A percentile compares a stretch with the other conserved stretches of the same genome.
Conservation (phyloP, 2,113 vertebrate species). For the Heteronetta atricapilla region DNA sequence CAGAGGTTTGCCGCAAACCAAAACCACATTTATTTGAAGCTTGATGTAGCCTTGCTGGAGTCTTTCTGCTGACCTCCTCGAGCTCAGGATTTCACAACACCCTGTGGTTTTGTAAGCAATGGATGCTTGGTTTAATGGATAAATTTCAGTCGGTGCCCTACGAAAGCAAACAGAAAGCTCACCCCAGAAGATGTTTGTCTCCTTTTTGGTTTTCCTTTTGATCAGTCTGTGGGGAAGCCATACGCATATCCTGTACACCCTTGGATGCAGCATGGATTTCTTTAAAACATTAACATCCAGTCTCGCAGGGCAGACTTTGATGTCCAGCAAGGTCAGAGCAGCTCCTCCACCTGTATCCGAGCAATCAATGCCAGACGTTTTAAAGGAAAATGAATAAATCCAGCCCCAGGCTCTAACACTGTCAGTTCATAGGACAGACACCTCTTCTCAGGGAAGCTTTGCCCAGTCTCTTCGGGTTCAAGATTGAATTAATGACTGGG, state of each 20-base stretch:
- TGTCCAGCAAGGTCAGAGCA: not conserved
- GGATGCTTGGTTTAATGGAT: not conserved
- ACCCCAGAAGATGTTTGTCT: not conserved
- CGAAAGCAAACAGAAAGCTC: not conserved
- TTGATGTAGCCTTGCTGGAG: not conserved
- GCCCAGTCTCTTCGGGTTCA: rapidly evolving
- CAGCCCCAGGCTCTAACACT: rapidly evolving
- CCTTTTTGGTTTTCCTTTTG: not conserved
- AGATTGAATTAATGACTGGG: not conserved
- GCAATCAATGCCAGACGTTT: not conserved
- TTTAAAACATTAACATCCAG: rapidly evolving
- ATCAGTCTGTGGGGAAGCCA: not conserved
- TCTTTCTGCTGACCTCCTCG: not conserved
- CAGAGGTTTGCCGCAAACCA: not conserved
- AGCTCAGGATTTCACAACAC: not conserved
- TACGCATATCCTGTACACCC: rapidly evolving
- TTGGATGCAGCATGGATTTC: not conserved
- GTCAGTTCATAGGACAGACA: not conserved
- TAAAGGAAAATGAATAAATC: not conserved
- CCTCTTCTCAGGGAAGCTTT: not conserved
- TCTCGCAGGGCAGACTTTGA: not conserved
- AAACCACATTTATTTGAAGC: not conserved
- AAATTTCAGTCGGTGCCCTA: not conserved
- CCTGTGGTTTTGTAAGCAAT: not conserved
- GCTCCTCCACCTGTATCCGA: not conserved